Evolutionary conservation across 1,140 invertebrate species (phyloP).

Genomic region (Drosophila aff.): DNA sequence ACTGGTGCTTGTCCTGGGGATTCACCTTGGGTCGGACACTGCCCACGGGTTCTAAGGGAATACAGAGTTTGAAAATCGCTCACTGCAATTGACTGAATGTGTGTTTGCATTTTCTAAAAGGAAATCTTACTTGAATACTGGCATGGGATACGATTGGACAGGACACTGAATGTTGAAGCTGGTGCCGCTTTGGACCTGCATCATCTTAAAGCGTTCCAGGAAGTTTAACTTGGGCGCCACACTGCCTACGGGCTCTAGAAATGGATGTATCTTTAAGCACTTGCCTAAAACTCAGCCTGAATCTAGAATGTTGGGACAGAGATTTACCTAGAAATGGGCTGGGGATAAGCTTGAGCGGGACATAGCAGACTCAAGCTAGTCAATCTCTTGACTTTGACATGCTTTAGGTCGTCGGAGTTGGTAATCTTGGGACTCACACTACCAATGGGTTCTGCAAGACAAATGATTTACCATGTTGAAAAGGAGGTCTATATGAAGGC

Average conservation of each 20-base stretch:
- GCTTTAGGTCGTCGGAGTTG: constrained; percentile 85
- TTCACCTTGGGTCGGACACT: constrained; percentile 90
- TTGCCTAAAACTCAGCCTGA: neutral
- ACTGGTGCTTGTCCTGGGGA: constrained; percentile 86
- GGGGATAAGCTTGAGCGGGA: constrained; percentile 90
- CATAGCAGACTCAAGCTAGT: constrained; percentile 87
- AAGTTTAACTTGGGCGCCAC: constrained; percentile 86
- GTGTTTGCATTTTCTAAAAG: neutral
- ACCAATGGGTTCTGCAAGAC: constrained; percentile 85
- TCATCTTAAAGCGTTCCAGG: constrained; percentile 85
- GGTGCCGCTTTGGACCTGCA: constrained; percentile 70
- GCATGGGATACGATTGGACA: constrained; percentile 90
- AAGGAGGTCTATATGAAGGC: neutral
- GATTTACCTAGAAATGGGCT: constrained; percentile 87
- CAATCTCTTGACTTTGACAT: constrained; percentile 83
- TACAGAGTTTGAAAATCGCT: neutral
- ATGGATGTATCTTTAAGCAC: neutral
- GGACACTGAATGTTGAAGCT: constrained; percentile 88
- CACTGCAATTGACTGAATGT: constrained; percentile 42
- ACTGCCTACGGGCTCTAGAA: constrained; percentile 85
- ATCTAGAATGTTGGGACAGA: constrained; percentile 41
- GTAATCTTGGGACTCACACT: constrained; percentile 88
- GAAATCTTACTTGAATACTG: constrained; percentile 86
- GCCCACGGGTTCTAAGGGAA: constrained; percentile 89
- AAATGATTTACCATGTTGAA: neutral